Evolutionary conservation across 2,888 invertebrate genomes (phyloP).

Genomic region (Silvanus unidentatus): DNA sequence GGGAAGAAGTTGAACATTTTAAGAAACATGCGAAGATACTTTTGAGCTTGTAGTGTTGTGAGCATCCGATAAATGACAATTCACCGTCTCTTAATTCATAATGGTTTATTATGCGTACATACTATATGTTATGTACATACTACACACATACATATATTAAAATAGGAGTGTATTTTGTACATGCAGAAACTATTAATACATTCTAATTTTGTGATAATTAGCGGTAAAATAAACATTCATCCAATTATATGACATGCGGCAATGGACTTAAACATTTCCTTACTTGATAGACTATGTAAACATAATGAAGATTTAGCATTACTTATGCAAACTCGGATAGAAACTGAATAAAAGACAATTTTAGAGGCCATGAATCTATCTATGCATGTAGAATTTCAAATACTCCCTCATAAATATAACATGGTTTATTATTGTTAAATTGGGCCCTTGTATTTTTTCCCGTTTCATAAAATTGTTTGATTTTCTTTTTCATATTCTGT

Average conservation of each 20-base stretch:
- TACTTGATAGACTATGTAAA: background rate
- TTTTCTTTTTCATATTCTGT: too few relatives aligned
- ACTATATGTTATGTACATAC: too few relatives aligned
- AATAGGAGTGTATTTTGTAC: too few relatives aligned
- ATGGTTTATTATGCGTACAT: too few relatives aligned
- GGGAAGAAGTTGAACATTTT: too few relatives aligned
- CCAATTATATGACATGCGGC: constrained; percentile 19
- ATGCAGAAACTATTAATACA: too few relatives aligned
- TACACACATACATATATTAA: too few relatives aligned
- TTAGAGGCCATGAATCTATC: background rate
- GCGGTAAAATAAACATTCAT: constrained; percentile 22
- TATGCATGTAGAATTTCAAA: constrained; percentile 17
- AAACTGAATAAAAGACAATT: constrained; percentile 6
- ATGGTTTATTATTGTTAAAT: constrained; percentile 8
- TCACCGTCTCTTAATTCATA: too few relatives aligned
- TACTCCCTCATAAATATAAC: constrained; percentile 24
- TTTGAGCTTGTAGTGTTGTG: too few relatives aligned
- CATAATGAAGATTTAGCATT: constrained; percentile 5
- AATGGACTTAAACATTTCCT: constrained; percentile 7
- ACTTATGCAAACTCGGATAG: constrained; percentile 9
- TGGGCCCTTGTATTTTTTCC: background rate
- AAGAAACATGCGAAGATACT: too few relatives aligned
- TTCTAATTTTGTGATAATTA: constrained; percentile 26
- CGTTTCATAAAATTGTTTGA: too few relatives aligned
- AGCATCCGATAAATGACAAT: too few relatives aligned